Base-by-base conservation (phyloP, 2,113 vertebrate genomes). In the Microcebus murinus region DNA sequence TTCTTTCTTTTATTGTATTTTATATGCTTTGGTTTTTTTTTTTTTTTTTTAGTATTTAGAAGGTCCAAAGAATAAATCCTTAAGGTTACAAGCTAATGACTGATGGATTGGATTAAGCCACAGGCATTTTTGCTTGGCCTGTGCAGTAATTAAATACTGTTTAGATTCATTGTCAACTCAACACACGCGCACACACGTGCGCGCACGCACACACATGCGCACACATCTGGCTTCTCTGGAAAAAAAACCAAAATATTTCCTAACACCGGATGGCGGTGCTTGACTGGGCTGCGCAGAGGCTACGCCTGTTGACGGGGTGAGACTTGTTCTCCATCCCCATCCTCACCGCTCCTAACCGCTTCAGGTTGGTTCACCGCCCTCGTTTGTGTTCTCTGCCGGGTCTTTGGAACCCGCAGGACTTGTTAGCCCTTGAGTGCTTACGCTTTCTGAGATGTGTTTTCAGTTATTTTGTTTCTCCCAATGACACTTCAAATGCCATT, bases 321-420 rank as follows among this genome's bases (percentile, higher is more conserved):
- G 25, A 18, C 50, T 31, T 9, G 6, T 12, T 73, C 18, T 59
- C 34, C 36, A 12, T 34, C 9, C 52, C 11, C 31, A 4, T 20
- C 3, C 0, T 1, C 14, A n/a, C 2, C 3, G 31, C 55, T 70
- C 31, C 36, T 9, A 48, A 0, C 6, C 11, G 8, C 29, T 11
- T 11, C 27, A 20, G 3, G 27, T 1, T 4, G n/a, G 4, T 3
- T 6, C 12, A n/a, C 14, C 6, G 20, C 6, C 27, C 7, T 89
- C 18, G 14, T 57, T 34, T 45, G 17, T 65, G 17, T 61, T 83
- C 61, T 79, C 55, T 61, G 12, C 8, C 6, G 4, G 2, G 67
- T 45, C 67, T 25, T 14, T 55, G 31, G 39, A 68, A 9, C 8
- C 52, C 59, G 68, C 80, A n/a, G 39, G 48, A 81, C 86, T 80